Base-by-base conservation (phyloP, 2,888 invertebrate species). In the Cremastinae sp. region DNA sequence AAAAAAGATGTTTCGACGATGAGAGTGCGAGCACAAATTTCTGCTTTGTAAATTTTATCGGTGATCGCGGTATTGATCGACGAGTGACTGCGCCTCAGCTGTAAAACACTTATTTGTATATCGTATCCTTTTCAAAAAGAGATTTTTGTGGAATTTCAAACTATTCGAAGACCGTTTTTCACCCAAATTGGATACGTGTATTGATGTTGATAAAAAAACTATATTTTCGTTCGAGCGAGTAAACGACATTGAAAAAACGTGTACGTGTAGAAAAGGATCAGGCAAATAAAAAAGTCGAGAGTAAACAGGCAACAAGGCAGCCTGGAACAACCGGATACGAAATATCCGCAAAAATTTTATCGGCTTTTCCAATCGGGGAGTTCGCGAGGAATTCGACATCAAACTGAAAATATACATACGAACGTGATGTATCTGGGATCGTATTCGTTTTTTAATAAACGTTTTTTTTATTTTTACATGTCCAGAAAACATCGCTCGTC, bases 301-400 rank as follows among this genome's bases (percentile, higher is more conserved):
- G 81, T 83, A 56, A 18, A 39, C 49, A 37, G 81, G 87, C 85
- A 86, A 86, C 28, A 53, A 72, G 69, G 53, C 68, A 43, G 53
- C 85, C 81, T 85, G 84, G 87, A 88, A 88, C 85, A 85, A 84
- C 88, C 88, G 88, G 88, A 88, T 86, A 87, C 86, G 84, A 84
- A 83, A 84, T 86, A 88, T 88, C 88, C 88, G 88, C 84, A 84
- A 83, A 87, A 86, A 74, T 74, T 77, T 74, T 70, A 77, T 77
- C 76, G 61, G 35, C 41, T 53, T 47, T 59, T 55, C 56, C 49
- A 65, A 77, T 74, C 73, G 76, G 53, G 72, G 72, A 64, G 58
- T 5, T 61, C 4, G 20, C 47, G 47, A 49, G 59, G 20, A 65
- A 64, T 75, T 71, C 55, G 56, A 69, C 53, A 43, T 28, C 18